Percentiles rank a stretch among this genome's conserved stretches.
Conservation (phyloP, 1,140 invertebrate genomes). For the Drosophila micromelanica region DNA sequence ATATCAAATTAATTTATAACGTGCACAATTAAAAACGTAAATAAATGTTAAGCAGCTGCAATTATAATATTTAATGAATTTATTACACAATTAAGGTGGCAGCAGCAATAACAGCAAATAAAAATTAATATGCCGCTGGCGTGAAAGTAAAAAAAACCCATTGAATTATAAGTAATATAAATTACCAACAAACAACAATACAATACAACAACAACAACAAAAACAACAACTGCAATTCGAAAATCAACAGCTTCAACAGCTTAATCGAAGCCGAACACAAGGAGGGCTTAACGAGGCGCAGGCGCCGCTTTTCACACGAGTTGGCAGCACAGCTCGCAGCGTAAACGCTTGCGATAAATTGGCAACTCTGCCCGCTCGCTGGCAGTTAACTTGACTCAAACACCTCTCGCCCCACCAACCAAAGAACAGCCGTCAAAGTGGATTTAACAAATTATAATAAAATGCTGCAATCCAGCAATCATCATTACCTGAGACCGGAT, state of each 20-base stretch:
- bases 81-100: slow-evolving; percentile 71
- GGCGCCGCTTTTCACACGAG: slow-evolving; percentile 75
- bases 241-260: slow-evolving; percentile 43
- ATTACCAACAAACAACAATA: slow-evolving; percentile 44
- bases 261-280: slow-evolving; percentile 43
- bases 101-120: slow-evolving; percentile 40
- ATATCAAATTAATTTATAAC: slow-evolving; percentile 18
- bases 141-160: slow-evolving; percentile 59
- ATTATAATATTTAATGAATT: slow-evolving; percentile 80
- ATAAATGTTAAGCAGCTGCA: slow-evolving; percentile 62
- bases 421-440: slow-evolving; percentile 84
- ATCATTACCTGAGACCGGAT: slow-evolving; percentile 95
- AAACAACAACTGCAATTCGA: slow-evolving; percentile 4
- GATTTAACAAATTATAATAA: slow-evolving; percentile 85
- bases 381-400: slow-evolving; percentile 16
- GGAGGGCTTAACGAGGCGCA: slow-evolving; percentile 48
- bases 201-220: slow-evolving; percentile 11
- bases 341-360: background rate
- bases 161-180: slow-evolving; percentile 72
- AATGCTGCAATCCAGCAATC: slow-evolving; percentile 93
- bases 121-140: slow-evolving; percentile 69
- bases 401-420: slow-evolving; percentile 53
- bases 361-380: background rate
- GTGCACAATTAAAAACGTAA: slow-evolving; percentile 22
- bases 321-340: slow-evolving; percentile 62